Percentiles rank a stretch among this genome's conserved stretches.
Evolutionary conservation across 2,888 invertebrate genomes (phyloP).

Genomic region (Colostygia pectinataria): DNA sequence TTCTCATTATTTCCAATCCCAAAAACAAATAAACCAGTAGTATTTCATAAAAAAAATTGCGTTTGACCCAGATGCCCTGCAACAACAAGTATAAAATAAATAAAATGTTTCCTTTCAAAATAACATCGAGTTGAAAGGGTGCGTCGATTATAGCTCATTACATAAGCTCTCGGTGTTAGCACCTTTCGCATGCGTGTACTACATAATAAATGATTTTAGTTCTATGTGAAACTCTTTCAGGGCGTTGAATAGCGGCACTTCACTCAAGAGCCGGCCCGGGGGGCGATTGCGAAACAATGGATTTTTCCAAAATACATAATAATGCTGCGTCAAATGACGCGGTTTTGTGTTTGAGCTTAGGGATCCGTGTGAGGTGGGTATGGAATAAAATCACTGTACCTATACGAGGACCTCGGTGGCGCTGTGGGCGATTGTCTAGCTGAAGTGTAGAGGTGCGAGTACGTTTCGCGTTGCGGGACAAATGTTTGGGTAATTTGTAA

Average conservation of each 20-base stretch:
- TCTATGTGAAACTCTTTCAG: conserved; percentile 50
- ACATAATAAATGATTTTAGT: conserved; percentile 46
- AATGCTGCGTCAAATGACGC: conserved; percentile 77
- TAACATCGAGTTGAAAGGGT: conserved; percentile 29
- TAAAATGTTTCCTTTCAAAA: conserved; percentile 28
- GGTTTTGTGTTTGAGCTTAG: conserved; percentile 65
- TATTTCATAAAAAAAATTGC: background rate
- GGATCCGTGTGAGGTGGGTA: conserved; percentile 46
- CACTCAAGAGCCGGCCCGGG: conserved; percentile 58
- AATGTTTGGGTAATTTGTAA: too few relatives aligned
- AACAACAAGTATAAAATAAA: conserved; percentile 10
- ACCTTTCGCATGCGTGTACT: conserved; percentile 58
- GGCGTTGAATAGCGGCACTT: conserved; percentile 62
- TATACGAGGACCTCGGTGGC: too few relatives aligned
- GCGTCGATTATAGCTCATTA: conserved; percentile 55
- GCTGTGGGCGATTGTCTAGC: too few relatives aligned
- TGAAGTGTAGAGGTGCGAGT: too few relatives aligned
- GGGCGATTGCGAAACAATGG: conserved; percentile 81
- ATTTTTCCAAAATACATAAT: conserved; percentile 82
- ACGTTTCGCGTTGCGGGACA: too few relatives aligned
- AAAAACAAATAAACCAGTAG: too few relatives aligned
- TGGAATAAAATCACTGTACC: background rate
- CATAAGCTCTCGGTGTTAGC: conserved; percentile 62
- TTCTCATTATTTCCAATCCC: too few relatives aligned
- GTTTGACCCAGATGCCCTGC: conserved; percentile 18